Evolutionary conservation across 2,113 vertebrate species (phyloP), one percentile per base, ranked within the genome.

Genomic region (Lepisosteus oculatus): DNA sequence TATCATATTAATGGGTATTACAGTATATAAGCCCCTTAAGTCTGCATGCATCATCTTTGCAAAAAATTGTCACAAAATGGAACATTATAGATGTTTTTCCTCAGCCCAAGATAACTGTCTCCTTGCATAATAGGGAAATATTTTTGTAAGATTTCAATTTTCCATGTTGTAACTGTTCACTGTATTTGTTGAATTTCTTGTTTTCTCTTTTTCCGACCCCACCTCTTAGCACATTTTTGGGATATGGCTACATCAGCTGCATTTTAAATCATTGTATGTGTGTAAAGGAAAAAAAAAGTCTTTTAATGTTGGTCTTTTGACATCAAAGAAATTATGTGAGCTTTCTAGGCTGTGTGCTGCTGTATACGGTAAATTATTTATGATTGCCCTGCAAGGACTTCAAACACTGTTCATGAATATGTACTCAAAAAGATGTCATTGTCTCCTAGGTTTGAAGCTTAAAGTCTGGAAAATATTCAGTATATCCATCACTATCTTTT

Each of bases 351-450:
- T 54, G 47, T 12, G 11, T 70, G 57, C n/a, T 17, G 4, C 64
- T 55, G 64, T 44, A 47, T 43, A 11, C 12, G 41, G n/a, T 61
- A 2, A 67, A 67, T 71, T 55, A 75, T 67, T 55, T 43, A 74
- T 74, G 67, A 61, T 54, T 69, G n/a, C 11, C 45, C 61, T 69
- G 4, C 12, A 44, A 64, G 61, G 13, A 74, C 17, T 65, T 70
- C 12, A 51, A 43, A 57, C 17, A 56, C 15, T 29, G 17, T 66
- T 61, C 29, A 70, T 70, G 61, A 71, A 43, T 51, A 66, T 42
- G 61, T 56, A 44, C 41, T 43, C 9, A 29, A 51, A 66, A 14
- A 59, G 63, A 55, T 11, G 72, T 41, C 43, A 57, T 41, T 74
- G 61, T 42, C n/a, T 64, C 6, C 29, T 65, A 17, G 64, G 8